Conservation (phyloP, 2,797 vertebrate species). For the Malurus splendens region DNA sequence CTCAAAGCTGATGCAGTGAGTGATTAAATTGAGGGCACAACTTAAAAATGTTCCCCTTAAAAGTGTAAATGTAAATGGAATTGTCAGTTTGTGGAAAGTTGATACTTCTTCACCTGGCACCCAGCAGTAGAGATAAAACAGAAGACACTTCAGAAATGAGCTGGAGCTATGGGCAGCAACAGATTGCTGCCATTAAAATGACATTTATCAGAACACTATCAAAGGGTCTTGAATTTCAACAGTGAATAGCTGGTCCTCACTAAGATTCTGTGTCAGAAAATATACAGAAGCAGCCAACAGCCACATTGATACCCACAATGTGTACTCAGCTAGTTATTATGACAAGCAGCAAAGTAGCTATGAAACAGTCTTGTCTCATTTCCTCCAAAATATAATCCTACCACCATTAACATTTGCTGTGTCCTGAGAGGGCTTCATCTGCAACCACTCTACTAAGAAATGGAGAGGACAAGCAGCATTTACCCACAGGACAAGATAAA, state of each 20-base stretch:
- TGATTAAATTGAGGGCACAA: fast-evolving
- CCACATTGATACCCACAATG: neutral
- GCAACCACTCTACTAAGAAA: conserved; percentile 10
- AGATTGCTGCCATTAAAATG: neutral
- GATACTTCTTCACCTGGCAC: neutral
- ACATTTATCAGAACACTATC: neutral
- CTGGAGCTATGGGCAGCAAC: neutral
- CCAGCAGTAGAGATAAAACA: neutral
- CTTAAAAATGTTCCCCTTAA: neutral
- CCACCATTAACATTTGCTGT: neutral
- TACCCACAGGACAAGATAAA: conserved; percentile 41
- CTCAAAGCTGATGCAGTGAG: neutral
- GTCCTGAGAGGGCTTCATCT: neutral
- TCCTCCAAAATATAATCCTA: neutral
- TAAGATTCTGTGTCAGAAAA: neutral
- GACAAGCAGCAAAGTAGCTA: neutral
- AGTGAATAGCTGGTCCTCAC: neutral
- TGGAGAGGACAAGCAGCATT: conserved; percentile 10
- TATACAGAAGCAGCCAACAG: neutral
- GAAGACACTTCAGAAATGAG: neutral
- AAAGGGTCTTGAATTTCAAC: neutral
- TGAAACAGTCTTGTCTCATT: neutral
- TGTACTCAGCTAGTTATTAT: neutral
- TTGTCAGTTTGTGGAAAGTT: neutral
- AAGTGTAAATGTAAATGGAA: neutral